phyloP scores from a whole-genome alignment of 2,797 vertebrate species.

The Silurus lanzhouensis region DNA sequence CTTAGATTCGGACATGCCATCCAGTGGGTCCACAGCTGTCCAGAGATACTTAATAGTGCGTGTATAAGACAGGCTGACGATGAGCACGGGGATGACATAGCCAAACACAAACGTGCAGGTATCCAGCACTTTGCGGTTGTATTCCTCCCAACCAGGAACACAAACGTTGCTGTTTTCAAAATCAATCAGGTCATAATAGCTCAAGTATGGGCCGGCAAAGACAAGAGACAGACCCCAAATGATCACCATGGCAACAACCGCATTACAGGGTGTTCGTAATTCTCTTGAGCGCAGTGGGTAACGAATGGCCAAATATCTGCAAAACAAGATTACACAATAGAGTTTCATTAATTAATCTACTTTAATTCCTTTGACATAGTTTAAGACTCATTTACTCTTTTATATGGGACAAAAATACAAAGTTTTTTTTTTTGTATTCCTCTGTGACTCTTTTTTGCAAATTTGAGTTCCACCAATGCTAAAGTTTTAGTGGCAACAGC shows the following conservation, averaged over 20 bases:
- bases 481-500: not conserved
- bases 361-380: not conserved
- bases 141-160: constrained; percentile 85
- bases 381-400: not conserved
- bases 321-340: constrained; percentile 29
- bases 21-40: constrained; percentile 85
- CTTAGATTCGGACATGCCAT: constrained; percentile 86
- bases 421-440: not conserved
- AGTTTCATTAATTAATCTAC: not conserved
- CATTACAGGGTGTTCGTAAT: constrained; percentile 81
- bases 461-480: constrained; percentile 9
- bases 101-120: constrained; percentile 86
- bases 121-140: constrained; percentile 83
- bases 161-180: constrained; percentile 84
- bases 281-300: constrained; percentile 85
- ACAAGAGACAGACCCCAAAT: constrained; percentile 87
- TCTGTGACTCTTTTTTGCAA: not conserved
- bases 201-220: constrained; percentile 85
- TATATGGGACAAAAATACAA: not conserved
- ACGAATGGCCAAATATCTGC: constrained; percentile 85
- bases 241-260: constrained; percentile 80
- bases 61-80: constrained; percentile 86
- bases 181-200: constrained; percentile 85
- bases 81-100: constrained; percentile 83
- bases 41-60: constrained; percentile 88